These are phyloP conservation scores for Tryphoninae sp. DNA, from an alignment of 2,888 invertebrate species.

Conservation along the genomic window DNA sequence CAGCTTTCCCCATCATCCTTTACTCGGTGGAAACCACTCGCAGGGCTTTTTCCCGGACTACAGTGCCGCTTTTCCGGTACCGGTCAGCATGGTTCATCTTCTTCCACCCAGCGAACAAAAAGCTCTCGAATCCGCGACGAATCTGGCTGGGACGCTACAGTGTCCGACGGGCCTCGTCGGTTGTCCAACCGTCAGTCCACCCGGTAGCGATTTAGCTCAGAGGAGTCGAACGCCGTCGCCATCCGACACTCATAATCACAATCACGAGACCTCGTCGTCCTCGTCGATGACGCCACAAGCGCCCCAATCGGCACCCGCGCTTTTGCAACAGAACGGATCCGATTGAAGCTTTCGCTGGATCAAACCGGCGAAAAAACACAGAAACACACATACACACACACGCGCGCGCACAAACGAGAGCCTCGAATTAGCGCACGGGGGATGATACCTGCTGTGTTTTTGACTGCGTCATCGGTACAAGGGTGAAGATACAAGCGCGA, in stretches of 20 bases:
- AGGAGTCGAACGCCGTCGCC: constrained; percentile 76
- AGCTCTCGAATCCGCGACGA: constrained; percentile 84
- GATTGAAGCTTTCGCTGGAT: constrained; percentile 83
- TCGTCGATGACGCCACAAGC: constrained; percentile 82
- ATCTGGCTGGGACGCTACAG: constrained; percentile 82
- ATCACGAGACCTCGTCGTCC: constrained; percentile 67
- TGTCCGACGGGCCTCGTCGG: constrained; percentile 83
- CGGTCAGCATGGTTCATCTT: constrained; percentile 92
- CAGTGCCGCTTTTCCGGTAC: constrained; percentile 89
- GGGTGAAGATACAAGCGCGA: not conserved
- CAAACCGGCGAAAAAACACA: not conserved
- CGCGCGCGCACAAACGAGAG: not conserved
- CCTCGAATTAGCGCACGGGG: not conserved
- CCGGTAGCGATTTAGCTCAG: constrained; percentile 63
- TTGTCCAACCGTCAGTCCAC: constrained; percentile 61
- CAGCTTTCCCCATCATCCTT: constrained; percentile 75
- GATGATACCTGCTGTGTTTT: not conserved
- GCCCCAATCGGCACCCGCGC: constrained; percentile 85
- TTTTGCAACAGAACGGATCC: constrained; percentile 90
- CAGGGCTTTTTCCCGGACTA: constrained; percentile 93
- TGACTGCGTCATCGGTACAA: not conserved
- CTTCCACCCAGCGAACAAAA: constrained; percentile 91
- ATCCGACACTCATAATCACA: constrained; percentile 67
- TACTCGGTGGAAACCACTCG: constrained; percentile 82
- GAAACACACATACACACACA: not conserved